phyloP scores from a whole-genome alignment of 2,797 vertebrate species.

The Crocidura indochinensis region DNA sequence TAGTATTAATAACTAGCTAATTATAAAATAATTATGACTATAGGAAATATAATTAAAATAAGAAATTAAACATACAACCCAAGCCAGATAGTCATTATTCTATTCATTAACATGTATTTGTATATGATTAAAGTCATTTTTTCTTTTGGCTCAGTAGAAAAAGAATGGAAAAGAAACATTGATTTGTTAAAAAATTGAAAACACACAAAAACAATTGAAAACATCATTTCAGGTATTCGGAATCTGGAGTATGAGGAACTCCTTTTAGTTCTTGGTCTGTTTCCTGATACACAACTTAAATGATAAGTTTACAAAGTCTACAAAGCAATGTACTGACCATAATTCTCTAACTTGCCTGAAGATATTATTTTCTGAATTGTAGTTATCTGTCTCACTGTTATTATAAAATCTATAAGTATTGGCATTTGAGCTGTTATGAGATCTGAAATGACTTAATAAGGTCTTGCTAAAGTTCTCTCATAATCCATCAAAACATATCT shows the following conservation, averaged over 20 bases:
- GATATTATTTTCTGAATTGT: constrained; percentile 39
- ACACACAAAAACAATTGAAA: constrained; percentile 40
- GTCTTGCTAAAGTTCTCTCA: constrained; percentile 33
- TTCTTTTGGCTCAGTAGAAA: constrained; percentile 52
- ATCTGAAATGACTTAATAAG: neutral
- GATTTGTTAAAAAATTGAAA: neutral
- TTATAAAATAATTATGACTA: constrained; percentile 45
- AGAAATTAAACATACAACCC: constrained; percentile 54
- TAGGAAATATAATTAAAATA: constrained; percentile 38
- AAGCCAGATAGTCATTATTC: neutral
- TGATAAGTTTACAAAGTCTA: neutral
- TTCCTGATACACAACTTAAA: constrained; percentile 3
- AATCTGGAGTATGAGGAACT: neutral
- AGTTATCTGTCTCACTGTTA: neutral
- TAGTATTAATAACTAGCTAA: constrained; percentile 43
- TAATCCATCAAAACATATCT: neutral
- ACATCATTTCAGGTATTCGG: neutral
- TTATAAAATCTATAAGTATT: neutral
- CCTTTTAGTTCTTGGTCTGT: neutral
- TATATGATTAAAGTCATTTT: neutral
- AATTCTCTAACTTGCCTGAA: neutral
- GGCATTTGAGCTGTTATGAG: constrained; percentile 12
- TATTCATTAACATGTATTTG: constrained; percentile 42
- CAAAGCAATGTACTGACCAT: neutral
- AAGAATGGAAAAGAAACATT: neutral